phyloP scores from a whole-genome alignment of 2,797 vertebrate species.

The Melopsittacus undulatus region DNA sequence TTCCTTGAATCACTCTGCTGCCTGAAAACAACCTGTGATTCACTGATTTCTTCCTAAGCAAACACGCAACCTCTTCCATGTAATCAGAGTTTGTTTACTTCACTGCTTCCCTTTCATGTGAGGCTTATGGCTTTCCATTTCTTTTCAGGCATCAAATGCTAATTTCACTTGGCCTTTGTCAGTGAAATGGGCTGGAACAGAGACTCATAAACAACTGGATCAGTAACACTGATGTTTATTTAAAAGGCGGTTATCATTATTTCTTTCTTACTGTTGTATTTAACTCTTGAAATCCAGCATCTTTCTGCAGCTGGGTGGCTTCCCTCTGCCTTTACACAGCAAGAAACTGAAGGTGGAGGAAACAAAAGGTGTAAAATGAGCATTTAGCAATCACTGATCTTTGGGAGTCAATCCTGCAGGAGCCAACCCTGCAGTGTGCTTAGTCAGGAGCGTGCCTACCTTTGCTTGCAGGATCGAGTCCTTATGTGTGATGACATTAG shows the following conservation, averaged over 20 bases:
- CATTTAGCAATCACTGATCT: background rate
- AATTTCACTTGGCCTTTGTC: constrained; percentile 46
- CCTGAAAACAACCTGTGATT: background rate
- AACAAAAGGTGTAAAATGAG: background rate
- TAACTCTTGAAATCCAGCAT: background rate
- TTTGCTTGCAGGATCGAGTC: background rate
- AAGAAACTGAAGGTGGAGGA: background rate
- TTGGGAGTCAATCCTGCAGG: background rate
- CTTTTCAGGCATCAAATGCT: constrained; percentile 19
- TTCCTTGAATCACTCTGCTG: background rate
- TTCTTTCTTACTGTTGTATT: background rate
- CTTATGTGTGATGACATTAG: too few relatives aligned
- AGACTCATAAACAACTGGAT: constrained; percentile 43
- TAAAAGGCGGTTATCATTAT: background rate
- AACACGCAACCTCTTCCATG: background rate
- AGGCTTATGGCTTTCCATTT: constrained; percentile 10
- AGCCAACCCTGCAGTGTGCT: background rate
- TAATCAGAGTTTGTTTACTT: constrained; percentile 65
- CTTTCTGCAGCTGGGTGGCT: background rate
- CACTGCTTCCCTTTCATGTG: background rate
- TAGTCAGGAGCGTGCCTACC: background rate
- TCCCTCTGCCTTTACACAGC: background rate
- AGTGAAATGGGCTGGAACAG: constrained; percentile 61
- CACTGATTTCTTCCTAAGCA: background rate
- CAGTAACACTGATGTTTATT: background rate